Base-by-base conservation (phyloP, 1,140 invertebrate genomes). In the Lepidurus arcticus region DNA sequence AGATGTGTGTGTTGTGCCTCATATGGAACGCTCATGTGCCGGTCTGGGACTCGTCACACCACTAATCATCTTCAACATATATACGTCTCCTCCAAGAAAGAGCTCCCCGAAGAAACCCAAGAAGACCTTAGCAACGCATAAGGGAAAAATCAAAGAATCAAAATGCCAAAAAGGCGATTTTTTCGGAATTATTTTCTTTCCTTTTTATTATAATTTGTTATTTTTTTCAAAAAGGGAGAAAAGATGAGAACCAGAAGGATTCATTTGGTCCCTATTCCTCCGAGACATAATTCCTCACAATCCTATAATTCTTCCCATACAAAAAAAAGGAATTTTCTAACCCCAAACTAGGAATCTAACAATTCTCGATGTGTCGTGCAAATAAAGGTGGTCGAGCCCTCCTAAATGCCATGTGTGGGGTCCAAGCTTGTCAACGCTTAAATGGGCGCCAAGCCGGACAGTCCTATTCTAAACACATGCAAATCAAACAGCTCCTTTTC, bases 391-490 rank as follows among this genome's bases (percentile, higher is more conserved):
- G 53, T 65, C 53, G 16, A 34, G 53, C 53, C 9, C 3, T 16
- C 53, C 53, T 21, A 13, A 7, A 7, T 16, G 16, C 53, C 5
- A 16, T 21, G 21, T 65, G 53, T 65, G 53, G 13, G 53, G 53
- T 65, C 53, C 21, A 7, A 13, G 21, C 53, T 65, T 65, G 13
- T 65, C 53, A 65, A 65, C 53, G 53, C 16, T 65, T 65, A 65
- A 65, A 65, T 65, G 53, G 21, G 53, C 9, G 53, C 53, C 53
- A 65, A n/a, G 53, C 21, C 21, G 53, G 53, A 65, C 53, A 65
- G 53, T 65, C 53, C 53, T 65, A 65, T 65, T 65, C 53, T 65
- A 65, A 65, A 65, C 53, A 65, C 53, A 65, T 65, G 53, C 53
- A 65, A 65, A 65, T 65, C 53, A 65, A 65, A 16, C n/a, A 34